Percentiles rank a stretch among this genome's conserved stretches.
Conservation (phyloP, 2,888 invertebrate genomes). For the Rhamphomyia laevipes region DNA sequence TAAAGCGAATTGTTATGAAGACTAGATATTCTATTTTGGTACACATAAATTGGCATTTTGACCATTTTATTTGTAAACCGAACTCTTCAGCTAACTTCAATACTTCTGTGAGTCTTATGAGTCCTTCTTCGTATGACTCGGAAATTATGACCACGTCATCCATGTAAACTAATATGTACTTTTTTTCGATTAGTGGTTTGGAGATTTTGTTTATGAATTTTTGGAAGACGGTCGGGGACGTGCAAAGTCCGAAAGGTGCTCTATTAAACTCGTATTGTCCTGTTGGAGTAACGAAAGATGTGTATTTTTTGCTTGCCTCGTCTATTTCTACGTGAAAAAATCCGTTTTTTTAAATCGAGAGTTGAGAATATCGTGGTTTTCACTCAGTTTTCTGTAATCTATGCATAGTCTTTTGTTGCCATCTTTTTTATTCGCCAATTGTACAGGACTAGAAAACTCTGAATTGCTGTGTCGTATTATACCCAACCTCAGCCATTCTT, state of each 20-base stretch:
- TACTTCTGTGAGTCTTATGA: slow-evolving; percentile 10
- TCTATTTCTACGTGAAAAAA: slow-evolving; percentile 12
- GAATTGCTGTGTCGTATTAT: not conserved
- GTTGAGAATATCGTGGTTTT: slow-evolving; percentile 4
- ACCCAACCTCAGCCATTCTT: not conserved
- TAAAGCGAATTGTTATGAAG: not conserved
- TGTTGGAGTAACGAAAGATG: slow-evolving; percentile 1
- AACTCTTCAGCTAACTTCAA: slow-evolving; percentile 7
- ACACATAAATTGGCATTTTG: slow-evolving; percentile 13
- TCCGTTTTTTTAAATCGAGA: slow-evolving; percentile 10
- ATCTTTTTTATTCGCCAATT: not conserved
- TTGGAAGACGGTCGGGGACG: slow-evolving; percentile 8
- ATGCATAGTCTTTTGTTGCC: not conserved
- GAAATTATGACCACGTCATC: slow-evolving; percentile 16
- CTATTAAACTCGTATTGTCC: slow-evolving; percentile 8
- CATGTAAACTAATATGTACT: slow-evolving; percentile 12
- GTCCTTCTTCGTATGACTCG: slow-evolving; percentile 9
- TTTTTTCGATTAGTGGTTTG: slow-evolving; percentile 8
- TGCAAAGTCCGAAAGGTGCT: slow-evolving; percentile 7
- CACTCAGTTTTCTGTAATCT: not conserved
- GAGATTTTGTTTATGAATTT: slow-evolving; percentile 8
- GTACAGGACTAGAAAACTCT: not conserved
- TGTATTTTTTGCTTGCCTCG: slow-evolving; percentile 5
- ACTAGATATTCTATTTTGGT: slow-evolving; percentile 8
- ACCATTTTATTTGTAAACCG: slow-evolving; percentile 14